These are phyloP conservation scores for Caradrina clavipalpis DNA, from an alignment of 2,888 invertebrate species.

Conservation along the genomic window DNA sequence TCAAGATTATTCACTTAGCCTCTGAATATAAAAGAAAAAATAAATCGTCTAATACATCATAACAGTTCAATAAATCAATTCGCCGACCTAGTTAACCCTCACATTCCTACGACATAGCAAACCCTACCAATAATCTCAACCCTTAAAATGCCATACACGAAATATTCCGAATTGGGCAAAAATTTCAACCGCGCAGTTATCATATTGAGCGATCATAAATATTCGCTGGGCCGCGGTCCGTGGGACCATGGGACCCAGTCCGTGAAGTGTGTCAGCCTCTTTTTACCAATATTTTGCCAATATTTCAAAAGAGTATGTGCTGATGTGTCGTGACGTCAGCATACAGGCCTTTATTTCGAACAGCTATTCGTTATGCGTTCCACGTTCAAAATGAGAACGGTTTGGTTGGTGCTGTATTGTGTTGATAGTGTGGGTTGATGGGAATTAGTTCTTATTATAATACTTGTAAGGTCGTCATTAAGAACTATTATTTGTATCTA, in stretches of 20 bases:
- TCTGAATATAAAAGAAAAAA: too few relatives aligned
- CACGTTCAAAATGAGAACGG: constrained; percentile 56
- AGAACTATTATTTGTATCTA: neutral
- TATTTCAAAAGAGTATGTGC: constrained; percentile 69
- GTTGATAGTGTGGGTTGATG: neutral
- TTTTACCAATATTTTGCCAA: constrained; percentile 75
- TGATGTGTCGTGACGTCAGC: constrained; percentile 56
- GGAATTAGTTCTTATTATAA: neutral
- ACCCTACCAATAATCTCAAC: constrained; percentile 42
- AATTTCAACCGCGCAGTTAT: constrained; percentile 54
- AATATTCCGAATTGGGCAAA: constrained; percentile 54
- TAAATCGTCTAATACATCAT: too few relatives aligned
- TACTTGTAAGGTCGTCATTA: neutral
- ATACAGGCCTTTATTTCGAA: constrained; percentile 51
- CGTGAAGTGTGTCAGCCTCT: constrained; percentile 64
- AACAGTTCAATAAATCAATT: neutral
- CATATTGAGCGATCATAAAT: constrained; percentile 73
- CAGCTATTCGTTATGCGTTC: constrained; percentile 54
- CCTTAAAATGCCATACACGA: constrained; percentile 36
- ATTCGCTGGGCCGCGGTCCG: constrained; percentile 64
- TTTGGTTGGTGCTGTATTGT: constrained; percentile 29
- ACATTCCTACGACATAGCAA: constrained; percentile 26
- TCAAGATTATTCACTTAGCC: too few relatives aligned
- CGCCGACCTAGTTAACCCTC: neutral
- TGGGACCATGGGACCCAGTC: constrained; percentile 37